Conservation (phyloP, 2,888 invertebrate species). For the Eristalinus aeneus region DNA sequence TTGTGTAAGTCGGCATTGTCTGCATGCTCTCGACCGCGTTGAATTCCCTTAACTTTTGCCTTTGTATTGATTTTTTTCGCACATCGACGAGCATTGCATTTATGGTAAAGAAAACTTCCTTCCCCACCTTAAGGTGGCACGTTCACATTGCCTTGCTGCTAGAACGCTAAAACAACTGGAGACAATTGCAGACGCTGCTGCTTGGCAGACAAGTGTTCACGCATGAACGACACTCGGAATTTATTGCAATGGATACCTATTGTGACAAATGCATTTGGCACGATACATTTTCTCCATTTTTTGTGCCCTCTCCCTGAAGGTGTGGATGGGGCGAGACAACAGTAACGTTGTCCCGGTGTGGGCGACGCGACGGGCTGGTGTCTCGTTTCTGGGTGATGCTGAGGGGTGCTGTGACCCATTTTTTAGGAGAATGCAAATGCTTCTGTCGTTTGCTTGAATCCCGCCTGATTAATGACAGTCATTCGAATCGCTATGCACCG, state of each 20-base stretch:
- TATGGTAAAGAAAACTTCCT: neutral
- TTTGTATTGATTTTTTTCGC: neutral
- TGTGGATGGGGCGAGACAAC: neutral
- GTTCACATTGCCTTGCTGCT: conserved; percentile 1
- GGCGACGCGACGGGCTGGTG: neutral
- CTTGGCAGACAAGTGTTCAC: conserved; percentile 10
- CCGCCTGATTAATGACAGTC: neutral
- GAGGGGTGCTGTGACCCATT: neutral
- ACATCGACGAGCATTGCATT: neutral
- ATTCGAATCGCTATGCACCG: neutral
- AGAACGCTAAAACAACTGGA: neutral
- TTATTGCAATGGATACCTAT: conserved; percentile 10
- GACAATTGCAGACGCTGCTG: conserved; percentile 14
- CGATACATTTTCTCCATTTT: neutral
- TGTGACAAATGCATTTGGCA: conserved; percentile 19
- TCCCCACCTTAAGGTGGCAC: neutral
- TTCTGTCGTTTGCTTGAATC: neutral
- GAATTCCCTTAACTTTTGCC: neutral
- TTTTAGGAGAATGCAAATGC: neutral
- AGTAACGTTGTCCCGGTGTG: neutral
- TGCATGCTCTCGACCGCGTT: neutral
- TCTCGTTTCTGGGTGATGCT: neutral
- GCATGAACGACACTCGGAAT: conserved; percentile 6
- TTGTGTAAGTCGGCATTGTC: neutral
- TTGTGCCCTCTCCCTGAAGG: neutral